Percentiles rank a stretch among this genome's conserved stretches.
Evolutionary conservation across 2,797 vertebrate genomes (phyloP).

Genomic region (Myotis findleyi): DNA sequence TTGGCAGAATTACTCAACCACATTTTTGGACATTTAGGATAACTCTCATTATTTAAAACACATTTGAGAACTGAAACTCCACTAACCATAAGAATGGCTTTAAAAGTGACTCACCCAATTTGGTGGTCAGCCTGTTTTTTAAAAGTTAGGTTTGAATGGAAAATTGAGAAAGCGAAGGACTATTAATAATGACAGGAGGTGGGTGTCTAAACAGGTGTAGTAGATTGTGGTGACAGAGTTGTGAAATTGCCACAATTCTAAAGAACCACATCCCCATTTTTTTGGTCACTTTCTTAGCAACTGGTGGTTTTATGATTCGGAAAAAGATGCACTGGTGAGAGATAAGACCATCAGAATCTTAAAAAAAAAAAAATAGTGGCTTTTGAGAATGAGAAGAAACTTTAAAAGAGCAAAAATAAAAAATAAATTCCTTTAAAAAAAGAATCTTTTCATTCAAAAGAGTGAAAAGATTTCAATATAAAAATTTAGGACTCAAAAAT

Average conservation of each 20-base stretch:
- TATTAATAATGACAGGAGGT: slow-evolving; percentile 77
- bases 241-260: slow-evolving; percentile 58
- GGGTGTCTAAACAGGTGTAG: slow-evolving; percentile 62
- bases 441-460: slow-evolving; percentile 35
- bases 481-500: slow-evolving; percentile 32
- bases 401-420: too few relatives aligned
- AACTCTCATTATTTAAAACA: slow-evolving; percentile 54
- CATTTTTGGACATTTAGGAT: slow-evolving; percentile 46
- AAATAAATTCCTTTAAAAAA: too few relatives aligned
- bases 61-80: slow-evolving; percentile 29
- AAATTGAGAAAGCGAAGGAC: slow-evolving; percentile 72
- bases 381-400: too few relatives aligned
- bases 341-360: background rate
- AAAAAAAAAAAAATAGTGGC: too few relatives aligned
- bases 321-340: slow-evolving; percentile 60
- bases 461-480: slow-evolving; percentile 27
- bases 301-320: slow-evolving; percentile 53
- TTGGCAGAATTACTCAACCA: background rate
- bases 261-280: slow-evolving; percentile 77
- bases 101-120: slow-evolving; percentile 55
- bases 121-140: slow-evolving; percentile 57
- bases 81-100: slow-evolving; percentile 32
- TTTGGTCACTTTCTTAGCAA: slow-evolving; percentile 58
- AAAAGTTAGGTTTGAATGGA: slow-evolving; percentile 64
- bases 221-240: slow-evolving; percentile 65